A percentile compares a stretch with the other conserved stretches of the same genome.
Conservation (phyloP, 2,113 vertebrate genomes). For the Odontophorus gujanensis region DNA sequence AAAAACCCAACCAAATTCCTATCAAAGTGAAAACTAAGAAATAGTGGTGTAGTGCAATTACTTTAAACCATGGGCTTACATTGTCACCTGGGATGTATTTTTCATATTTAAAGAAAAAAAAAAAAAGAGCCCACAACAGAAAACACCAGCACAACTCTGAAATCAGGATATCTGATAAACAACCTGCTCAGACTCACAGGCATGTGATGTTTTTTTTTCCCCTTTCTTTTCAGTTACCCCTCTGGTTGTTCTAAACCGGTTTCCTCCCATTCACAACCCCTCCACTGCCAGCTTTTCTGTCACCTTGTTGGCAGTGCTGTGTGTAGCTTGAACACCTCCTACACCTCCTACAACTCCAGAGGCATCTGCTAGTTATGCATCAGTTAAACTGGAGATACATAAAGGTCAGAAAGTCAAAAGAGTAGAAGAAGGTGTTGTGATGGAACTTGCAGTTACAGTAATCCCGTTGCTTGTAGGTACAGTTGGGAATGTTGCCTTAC, state of each 20-base stretch:
- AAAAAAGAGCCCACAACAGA: neutral
- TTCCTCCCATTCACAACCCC: neutral
- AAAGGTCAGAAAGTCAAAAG: neutral
- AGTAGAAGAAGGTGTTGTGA: neutral
- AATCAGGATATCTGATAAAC: neutral
- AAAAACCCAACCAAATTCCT: neutral
- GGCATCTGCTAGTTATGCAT: neutral
- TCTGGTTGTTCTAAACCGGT: neutral
- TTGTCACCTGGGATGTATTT: neutral
- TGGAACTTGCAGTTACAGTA: neutral
- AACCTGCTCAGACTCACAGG: neutral
- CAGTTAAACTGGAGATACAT: neutral
- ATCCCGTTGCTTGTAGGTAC: neutral
- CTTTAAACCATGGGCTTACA: neutral
- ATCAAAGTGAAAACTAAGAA: neutral
- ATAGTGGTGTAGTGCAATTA: neutral
- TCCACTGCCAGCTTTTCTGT: neutral
- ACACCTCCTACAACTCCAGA: neutral
- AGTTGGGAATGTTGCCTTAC: neutral
- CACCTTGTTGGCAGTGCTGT: neutral
- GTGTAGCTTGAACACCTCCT: neutral
- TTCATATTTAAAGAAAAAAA: neutral
- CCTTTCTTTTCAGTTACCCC: neutral
- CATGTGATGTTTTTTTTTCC: rapidly evolving
- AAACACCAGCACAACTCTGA: neutral